Evolutionary conservation across 2,888 invertebrate species (phyloP), one percentile per base, ranked within the genome.

Genomic region (Atethmia centrago): DNA sequence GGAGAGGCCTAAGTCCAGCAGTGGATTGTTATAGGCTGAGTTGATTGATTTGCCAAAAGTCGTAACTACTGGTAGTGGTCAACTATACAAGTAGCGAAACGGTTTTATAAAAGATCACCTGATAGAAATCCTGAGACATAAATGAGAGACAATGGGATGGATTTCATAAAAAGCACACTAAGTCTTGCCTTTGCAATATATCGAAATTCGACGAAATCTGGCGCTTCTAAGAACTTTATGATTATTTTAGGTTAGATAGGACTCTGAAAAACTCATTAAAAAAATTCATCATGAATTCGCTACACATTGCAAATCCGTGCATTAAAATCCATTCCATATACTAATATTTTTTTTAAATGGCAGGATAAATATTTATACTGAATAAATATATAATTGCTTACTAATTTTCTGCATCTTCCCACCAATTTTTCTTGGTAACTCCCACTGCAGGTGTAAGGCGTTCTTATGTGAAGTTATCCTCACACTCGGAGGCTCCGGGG

Each of bases 401-500:
- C 96, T 92, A 2, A 96, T 95, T 80, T 94, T 96, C 72, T 94
- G 94, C 12, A 80, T 71, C 66, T 92, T 94, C 3, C 92, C 93
- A 51, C 85, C 88, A 51, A 91, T 79, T 42, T 91, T 92, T 40
- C 91, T 88, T 0, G 94, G 93, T 45, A 97, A 97, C 51, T 97
- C 97, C 95, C 98, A 98, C 85, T 97, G 97, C 21, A 98, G 95
- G 36, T 94, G 92, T 49, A 97, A 85, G 0, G 95, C 92, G 51
- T 95, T 94, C 66, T 95, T 95, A 45, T 96, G 95, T 3, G 96
- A 90, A 0, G 95, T 93, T 0, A 96, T 94, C 81, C 97, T 97
- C 74, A 98, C 91, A 64, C 92, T 96, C 0, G 98, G 98, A 5
- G 98, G 96, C 66, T 97, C 96, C 0, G 98, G 98, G 0, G 98